These are phyloP conservation scores for Acanthurus tractus DNA, from an alignment of 2,797 vertebrate species.

Conservation along the genomic window DNA sequence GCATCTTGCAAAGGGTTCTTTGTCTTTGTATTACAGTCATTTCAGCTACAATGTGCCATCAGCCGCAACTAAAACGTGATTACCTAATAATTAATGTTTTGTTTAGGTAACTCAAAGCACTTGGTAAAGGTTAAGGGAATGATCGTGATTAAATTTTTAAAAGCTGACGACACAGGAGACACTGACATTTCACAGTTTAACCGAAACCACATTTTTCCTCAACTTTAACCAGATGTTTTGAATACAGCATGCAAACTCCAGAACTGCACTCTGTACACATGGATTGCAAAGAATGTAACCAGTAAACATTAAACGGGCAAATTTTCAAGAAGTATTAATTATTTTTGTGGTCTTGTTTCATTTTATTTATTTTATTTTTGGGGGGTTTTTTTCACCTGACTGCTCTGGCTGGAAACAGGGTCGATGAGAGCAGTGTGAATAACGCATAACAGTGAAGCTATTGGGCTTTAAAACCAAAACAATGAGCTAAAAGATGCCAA, in stretches of 20 bases:
- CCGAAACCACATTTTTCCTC: neutral
- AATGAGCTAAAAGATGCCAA: neutral
- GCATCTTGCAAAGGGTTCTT: neutral
- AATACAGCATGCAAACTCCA: neutral
- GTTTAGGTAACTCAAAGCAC: neutral
- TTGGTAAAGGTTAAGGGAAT: neutral
- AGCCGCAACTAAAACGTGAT: neutral
- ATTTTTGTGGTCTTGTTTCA: too few species aligned
- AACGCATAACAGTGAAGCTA: neutral
- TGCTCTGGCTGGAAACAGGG: neutral
- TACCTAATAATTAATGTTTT: neutral
- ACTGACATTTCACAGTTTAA: neutral
- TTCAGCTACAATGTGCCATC: neutral
- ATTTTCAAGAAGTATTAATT: neutral
- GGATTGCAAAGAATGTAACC: neutral
- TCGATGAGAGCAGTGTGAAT: neutral
- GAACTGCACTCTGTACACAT: neutral
- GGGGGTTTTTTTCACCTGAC: neutral
- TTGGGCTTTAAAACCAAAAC: conserved; percentile 11
- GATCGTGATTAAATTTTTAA: neutral
- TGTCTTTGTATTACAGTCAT: neutral
- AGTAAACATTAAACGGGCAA: too few species aligned
- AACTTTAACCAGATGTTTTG: neutral
- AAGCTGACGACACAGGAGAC: neutral
- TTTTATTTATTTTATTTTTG: too few species aligned